Percentiles rank a stretch among this genome's conserved stretches.
Evolutionary conservation across 2,888 invertebrate species (phyloP).

Genomic region (Drosophila anomelani): DNA sequence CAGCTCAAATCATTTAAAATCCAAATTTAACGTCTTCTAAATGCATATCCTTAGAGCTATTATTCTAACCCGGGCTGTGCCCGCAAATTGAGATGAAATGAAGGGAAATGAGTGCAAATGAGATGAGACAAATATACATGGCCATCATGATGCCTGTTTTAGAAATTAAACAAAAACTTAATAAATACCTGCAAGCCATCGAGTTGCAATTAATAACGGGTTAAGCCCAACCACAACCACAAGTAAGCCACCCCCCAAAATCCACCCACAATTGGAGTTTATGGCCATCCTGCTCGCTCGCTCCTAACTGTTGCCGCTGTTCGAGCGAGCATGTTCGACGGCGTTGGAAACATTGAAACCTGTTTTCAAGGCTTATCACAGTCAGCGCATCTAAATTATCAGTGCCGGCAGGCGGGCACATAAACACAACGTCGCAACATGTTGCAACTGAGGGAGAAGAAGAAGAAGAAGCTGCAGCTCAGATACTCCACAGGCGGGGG

Average conservation of each 20-base stretch:
- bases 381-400: constrained; percentile 73
- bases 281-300: constrained; percentile 10
- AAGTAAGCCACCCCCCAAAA: constrained; percentile 3
- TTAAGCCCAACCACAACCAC: constrained; percentile 24
- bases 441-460: constrained; percentile 49
- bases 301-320: constrained; percentile 60
- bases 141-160: constrained; percentile 48
- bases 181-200: constrained; percentile 71
- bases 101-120: constrained; percentile 50
- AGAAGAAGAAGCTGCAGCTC: background rate
- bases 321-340: constrained; percentile 44
- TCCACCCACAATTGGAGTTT: constrained; percentile 30
- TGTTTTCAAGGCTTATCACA: constrained; percentile 74
- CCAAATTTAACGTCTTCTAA: background rate
- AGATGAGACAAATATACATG: constrained; percentile 48
- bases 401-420: constrained; percentile 69
- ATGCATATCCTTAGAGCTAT: constrained; percentile 2
- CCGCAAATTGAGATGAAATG: constrained; percentile 63
- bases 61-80: background rate
- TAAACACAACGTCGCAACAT: constrained; percentile 75
- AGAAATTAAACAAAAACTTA: constrained; percentile 80
- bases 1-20: background rate
- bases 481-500: constrained; percentile 1
- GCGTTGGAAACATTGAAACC: constrained; percentile 69
- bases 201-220: constrained; percentile 78